Evolutionary conservation across 2,888 invertebrate species (phyloP), one percentile per base, ranked within the genome.

Genomic region (Philereme transversata): DNA sequence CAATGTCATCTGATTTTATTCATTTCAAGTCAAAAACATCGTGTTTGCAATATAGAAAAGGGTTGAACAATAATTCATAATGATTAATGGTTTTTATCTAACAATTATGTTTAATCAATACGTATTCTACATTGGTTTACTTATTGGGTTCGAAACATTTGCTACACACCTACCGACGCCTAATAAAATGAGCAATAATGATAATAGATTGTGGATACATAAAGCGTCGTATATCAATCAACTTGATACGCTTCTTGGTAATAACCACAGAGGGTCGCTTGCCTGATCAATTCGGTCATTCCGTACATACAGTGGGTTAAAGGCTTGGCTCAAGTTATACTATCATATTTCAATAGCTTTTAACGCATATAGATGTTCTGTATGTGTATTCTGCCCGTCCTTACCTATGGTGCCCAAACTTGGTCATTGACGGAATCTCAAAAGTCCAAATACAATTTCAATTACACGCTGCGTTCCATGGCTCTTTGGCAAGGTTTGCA

Each of bases 1-100:
- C 73, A 69, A 72, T 76, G 79, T 75, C 79, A 83, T 85, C 80
- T 79, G 81, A 84, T 84, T 84, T 70, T 73, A 78, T 74, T 76
- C 69, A 73, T 71, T 63, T 63, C 58, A 66, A 56, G 72, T 71
- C 71, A 71, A 72, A 76, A 71, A 67, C 65, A 68, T 68, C 70
- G 64, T 62, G 51, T 51, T 62, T 58, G 36, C 44, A 44, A 54
- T 54, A 40, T 53, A 58, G 51, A 51, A 43, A 51, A 55, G 46
- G 47, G 36, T 53, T 38, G 36, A 6, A 45, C 45, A 8, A 62
- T 62, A 62, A 57, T 51, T 57, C 51, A 62, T 43, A 51, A 40
- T 57, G 61, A 62, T 56, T 52, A 33, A 57, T 61, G 44, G 33
- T 53, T 41, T 44, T 60, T 38, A 36, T 46, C 48, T 45, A 47